Evolutionary conservation across 2,797 vertebrate species (phyloP).

Genomic region (Pseudochirops corinnae): DNA sequence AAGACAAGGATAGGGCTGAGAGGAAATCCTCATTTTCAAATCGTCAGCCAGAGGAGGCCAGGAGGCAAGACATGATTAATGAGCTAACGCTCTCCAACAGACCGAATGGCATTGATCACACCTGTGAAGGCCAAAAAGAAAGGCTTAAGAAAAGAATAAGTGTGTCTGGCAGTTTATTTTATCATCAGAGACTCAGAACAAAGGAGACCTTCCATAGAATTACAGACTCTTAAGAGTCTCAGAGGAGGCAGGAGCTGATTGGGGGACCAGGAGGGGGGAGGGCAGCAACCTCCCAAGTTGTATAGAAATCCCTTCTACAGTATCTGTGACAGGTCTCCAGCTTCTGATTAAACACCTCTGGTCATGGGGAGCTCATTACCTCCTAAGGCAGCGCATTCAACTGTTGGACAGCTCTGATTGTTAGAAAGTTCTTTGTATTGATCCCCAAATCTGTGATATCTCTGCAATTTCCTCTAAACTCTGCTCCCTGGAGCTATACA

Average conservation of each 20-base stretch:
- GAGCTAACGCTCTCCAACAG: neutral
- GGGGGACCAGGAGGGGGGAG: neutral
- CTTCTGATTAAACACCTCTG: neutral
- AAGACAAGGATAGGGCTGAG: neutral
- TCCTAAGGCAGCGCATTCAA: neutral
- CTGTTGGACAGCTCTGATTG: neutral
- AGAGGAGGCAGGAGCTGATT: neutral
- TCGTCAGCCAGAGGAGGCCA: neutral
- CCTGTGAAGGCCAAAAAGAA: constrained; percentile 4
- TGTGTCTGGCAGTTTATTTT: neutral
- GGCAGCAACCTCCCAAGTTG: neutral
- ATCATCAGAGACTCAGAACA: constrained; percentile 13
- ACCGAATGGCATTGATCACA: neutral
- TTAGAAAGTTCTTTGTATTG: neutral
- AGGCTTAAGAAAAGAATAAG: neutral
- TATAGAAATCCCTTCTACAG: neutral
- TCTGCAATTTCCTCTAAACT: neutral
- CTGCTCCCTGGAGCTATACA: neutral
- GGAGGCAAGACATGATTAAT: constrained; percentile 5
- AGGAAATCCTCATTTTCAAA: constrained; percentile 9
- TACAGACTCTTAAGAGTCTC: neutral
- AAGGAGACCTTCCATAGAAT: neutral
- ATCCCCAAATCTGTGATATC: neutral
- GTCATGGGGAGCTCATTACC: neutral
- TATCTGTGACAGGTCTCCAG: neutral